These are phyloP conservation scores for Cuculus canorus DNA, from an alignment of 2,797 vertebrate species.

Conservation along the genomic window DNA sequence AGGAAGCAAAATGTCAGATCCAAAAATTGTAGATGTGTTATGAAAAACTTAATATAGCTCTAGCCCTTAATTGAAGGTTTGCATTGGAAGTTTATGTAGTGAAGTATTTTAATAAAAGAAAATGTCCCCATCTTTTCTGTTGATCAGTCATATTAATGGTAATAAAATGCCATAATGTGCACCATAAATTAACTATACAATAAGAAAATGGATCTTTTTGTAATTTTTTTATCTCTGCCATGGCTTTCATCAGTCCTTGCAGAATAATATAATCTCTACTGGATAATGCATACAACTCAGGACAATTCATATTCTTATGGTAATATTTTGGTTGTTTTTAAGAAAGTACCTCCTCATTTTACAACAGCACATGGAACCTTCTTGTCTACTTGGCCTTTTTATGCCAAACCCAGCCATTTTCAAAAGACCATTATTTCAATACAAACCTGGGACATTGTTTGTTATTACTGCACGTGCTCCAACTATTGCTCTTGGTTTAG, in stretches of 20 bases:
- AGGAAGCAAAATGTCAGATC: neutral
- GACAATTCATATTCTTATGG: fast-evolving
- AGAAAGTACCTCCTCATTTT: neutral
- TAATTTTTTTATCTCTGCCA: neutral
- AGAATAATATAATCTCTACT: neutral
- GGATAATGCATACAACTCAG: neutral
- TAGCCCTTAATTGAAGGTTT: neutral
- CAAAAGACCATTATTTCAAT: neutral
- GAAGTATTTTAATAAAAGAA: neutral
- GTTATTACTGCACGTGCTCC: neutral
- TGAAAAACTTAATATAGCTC: neutral
- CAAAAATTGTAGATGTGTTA: neutral
- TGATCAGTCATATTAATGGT: neutral
- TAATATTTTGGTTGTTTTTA: neutral
- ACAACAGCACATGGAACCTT: neutral
- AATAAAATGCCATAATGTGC: neutral
- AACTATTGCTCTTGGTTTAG: neutral
- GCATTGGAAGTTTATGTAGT: neutral
- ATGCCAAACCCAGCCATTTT: neutral
- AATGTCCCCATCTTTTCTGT: neutral
- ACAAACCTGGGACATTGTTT: neutral
- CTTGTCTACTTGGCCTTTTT: neutral
- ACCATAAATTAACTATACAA: neutral
- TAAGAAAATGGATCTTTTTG: neutral
- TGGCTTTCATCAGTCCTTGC: neutral